Percentiles rank a stretch among this genome's conserved stretches.
Conservation (phyloP, 1,140 invertebrate genomes). For the Achatina immaculata region DNA sequence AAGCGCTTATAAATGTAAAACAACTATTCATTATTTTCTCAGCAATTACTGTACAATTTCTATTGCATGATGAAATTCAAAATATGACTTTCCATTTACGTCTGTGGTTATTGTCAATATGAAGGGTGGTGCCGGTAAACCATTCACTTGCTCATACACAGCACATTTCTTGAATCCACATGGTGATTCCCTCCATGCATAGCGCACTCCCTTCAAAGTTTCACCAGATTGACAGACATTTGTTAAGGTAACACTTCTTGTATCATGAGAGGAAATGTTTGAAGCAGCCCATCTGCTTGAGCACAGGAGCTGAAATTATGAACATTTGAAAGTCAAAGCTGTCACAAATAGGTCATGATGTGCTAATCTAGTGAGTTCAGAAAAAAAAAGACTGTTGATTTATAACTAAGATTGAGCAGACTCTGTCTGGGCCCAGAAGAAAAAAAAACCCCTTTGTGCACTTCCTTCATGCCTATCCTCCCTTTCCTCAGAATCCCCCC, state of each 20-base stretch:
- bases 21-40: no score
- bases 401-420: no score
- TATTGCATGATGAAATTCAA: conserved; percentile 9
- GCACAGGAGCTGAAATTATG: background rate
- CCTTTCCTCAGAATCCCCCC: no score
- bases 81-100: background rate
- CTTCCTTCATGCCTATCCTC: no score
- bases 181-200: conserved; percentile 50
- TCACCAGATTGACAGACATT: conserved; percentile 32
- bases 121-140: conserved; percentile 48
- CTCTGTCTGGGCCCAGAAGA: no score
- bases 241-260: background rate
- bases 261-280: background rate
- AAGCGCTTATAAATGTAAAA: no score
- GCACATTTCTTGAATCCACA: conserved; percentile 50
- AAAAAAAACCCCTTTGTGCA: no score
- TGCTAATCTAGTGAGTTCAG: no score
- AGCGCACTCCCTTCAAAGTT: conserved; percentile 46
- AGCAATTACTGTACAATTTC: no score
- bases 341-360: background rate
- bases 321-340: no score
- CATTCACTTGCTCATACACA: conserved; percentile 42
- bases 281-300: background rate
- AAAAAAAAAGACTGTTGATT: no score
- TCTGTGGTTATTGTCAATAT: conserved; percentile 1